Evolutionary conservation across 64 coral and sea anemone species (phyloP), one percentile per base, ranked within the genome.

Genomic region (Cladopsammia gracilis): DNA sequence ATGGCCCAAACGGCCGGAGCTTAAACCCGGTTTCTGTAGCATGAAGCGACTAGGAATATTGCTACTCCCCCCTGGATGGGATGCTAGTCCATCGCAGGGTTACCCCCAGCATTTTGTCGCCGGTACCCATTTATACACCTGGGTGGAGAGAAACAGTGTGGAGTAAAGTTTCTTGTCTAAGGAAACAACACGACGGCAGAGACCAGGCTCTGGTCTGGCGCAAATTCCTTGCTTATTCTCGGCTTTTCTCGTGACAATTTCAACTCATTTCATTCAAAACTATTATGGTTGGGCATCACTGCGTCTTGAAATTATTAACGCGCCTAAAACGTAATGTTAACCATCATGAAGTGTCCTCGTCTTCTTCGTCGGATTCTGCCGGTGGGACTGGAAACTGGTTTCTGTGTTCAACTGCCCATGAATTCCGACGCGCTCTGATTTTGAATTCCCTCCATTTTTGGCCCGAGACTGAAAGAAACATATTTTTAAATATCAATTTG

Each of bases 401-500:
- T 44, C 80, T 64, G 26, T 93, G 77, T 44, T 93, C 91, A 9
- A 82, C 91, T 16, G 91, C 91, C 91, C 91, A 93, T 8, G 91
- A 93, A 87, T 45, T 76, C 6, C 69, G 83, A 13, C 91, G 77
- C 19, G 91, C 91, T 62, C 25, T 73, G 20, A 87, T 62, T 93
- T 93, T 86, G 20, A 93, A 86, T 19, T 93, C 91, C 4, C 64
- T 75, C 91, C 91, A 93, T 65, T 71, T 93, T 76, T 93, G 81
- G 4, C 81, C 70, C 58, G 57, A 83, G 59, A 25, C 48, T 75
- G 23, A 67, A 73, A 43, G 58, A 44, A 3, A 44, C 19, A 72
- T 7, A 10, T 10, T 72, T 13, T 9, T 25, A 71, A 25, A 25
- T 11, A 23, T 71, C 7, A 2, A 71, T 18, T 8, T 0, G n/a